phyloP scores from a whole-genome alignment of 2,888 invertebrate species.

The Fragum fragum region DNA sequence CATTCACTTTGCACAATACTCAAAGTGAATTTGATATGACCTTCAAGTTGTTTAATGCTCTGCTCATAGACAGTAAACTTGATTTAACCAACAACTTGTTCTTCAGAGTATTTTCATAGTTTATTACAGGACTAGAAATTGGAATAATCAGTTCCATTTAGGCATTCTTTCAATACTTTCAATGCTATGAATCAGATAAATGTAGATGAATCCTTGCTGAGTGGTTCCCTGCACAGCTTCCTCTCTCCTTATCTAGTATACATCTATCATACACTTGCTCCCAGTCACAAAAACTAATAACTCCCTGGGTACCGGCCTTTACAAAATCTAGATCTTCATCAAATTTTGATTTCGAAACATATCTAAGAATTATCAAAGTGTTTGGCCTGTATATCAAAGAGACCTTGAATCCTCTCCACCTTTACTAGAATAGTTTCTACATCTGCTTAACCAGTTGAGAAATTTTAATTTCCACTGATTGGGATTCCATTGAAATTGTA shows the following conservation, averaged over 20 bases:
- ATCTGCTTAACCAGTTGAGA: too few species aligned
- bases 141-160: too few species aligned
- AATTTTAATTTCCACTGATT: too few species aligned
- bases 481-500: too few species aligned
- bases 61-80: too few species aligned
- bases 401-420: slow-evolving; percentile 12
- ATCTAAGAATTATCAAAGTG: slow-evolving; percentile 50
- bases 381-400: slow-evolving; percentile 66
- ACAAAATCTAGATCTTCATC: slow-evolving; percentile 52
- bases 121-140: too few species aligned
- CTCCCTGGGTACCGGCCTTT: slow-evolving; percentile 51
- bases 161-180: neutral
- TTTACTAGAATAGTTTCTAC: too few species aligned
- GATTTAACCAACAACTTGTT: too few species aligned
- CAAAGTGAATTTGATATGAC: too few species aligned
- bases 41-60: too few species aligned
- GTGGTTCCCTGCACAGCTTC: slow-evolving; percentile 42
- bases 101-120: too few species aligned
- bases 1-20: too few species aligned
- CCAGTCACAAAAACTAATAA: slow-evolving; percentile 65
- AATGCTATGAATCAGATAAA: slow-evolving; percentile 6
- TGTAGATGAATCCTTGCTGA: slow-evolving; percentile 5
- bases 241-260: slow-evolving; percentile 30
- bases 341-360: slow-evolving; percentile 68
- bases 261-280: slow-evolving; percentile 65